These are phyloP conservation scores for Irena cyanogastra DNA, from an alignment of 2,113 vertebrate genomes.

Conservation along the genomic window DNA sequence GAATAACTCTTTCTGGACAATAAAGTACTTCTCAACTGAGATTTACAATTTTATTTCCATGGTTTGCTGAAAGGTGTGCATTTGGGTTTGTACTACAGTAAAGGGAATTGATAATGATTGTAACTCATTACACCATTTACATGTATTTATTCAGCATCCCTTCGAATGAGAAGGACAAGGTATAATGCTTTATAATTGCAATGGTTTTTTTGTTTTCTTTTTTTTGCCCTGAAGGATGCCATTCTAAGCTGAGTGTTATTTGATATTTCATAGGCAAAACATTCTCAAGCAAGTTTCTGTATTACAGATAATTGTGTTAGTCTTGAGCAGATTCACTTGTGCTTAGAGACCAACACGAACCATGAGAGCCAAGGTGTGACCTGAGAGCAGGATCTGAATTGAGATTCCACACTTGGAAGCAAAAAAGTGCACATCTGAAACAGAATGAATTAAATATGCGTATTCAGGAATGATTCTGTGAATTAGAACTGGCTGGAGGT, in stretches of 20 bases:
- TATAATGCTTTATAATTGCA: not conserved
- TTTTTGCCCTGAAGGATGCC: not conserved
- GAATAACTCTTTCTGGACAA: not conserved
- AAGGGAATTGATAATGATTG: not conserved
- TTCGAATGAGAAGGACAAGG: not conserved
- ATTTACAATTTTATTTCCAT: not conserved
- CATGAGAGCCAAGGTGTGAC: not conserved
- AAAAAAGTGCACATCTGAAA: accelerated
- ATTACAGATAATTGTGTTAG: not conserved
- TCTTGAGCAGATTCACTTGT: not conserved
- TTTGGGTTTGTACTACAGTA: not conserved
- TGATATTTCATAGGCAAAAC: not conserved
- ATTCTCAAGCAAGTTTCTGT: not conserved
- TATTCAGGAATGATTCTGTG: not conserved
- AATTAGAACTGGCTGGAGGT: not conserved
- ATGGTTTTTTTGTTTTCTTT: accelerated
- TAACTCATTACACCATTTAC: not conserved
- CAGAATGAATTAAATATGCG: accelerated
- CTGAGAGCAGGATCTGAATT: not conserved
- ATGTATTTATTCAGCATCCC: not conserved
- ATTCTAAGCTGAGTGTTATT: not conserved
- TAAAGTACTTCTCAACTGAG: not conserved
- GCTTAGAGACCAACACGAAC: not conserved
- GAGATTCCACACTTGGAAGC: not conserved
- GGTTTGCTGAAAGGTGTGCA: not conserved